phyloP scores from a whole-genome alignment of 2,888 invertebrate species.

The Lycaena phlaeas region DNA sequence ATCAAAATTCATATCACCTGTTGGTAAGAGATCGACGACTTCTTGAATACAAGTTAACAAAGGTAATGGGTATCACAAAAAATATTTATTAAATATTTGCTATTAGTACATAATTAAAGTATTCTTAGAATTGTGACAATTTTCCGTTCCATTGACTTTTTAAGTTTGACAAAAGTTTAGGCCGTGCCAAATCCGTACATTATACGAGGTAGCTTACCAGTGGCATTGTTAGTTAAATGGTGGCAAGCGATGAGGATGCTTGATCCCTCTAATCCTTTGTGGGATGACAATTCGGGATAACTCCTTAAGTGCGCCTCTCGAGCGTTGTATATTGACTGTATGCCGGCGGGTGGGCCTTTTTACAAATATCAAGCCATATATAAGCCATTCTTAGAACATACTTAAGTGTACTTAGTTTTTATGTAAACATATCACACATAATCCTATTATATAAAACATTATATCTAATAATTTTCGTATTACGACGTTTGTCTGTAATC shows the following conservation, averaged over 20 bases:
- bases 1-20: too few relatives aligned
- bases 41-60: neutral
- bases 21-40: too few relatives aligned
- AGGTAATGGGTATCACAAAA: too few relatives aligned
- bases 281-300: neutral
- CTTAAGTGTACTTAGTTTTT: too few relatives aligned
- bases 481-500: too few relatives aligned
- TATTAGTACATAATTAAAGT: too few relatives aligned
- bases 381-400: constrained; percentile 1
- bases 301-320: neutral
- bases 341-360: neutral
- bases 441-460: neutral
- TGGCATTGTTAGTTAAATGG: neutral
- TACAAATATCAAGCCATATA: constrained; percentile 3
- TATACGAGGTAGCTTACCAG: neutral
- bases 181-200: constrained; percentile 1
- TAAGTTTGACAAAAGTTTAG: constrained; percentile 3
- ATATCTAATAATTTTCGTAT: too few relatives aligned
- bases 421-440: neutral
- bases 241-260: neutral
- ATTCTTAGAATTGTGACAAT: constrained; percentile 8
- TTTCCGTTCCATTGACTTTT: constrained; percentile 13
- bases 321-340: neutral
- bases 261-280: constrained; percentile 1
- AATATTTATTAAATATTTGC: too few relatives aligned